These are phyloP conservation scores for Ornithoptera alexandrae DNA, from an alignment of 2,888 invertebrate species.

Conservation along the genomic window DNA sequence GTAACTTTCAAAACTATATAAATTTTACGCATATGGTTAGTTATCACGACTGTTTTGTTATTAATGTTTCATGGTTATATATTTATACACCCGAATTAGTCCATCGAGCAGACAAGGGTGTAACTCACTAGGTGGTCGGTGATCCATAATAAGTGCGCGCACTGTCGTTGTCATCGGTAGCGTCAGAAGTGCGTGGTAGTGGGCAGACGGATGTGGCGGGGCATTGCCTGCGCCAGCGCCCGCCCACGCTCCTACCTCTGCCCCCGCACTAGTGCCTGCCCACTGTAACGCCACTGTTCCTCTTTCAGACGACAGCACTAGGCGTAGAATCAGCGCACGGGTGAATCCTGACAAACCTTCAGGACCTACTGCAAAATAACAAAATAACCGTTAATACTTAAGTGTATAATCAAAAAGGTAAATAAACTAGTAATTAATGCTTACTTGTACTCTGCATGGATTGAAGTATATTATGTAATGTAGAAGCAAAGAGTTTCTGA, in stretches of 20 bases:
- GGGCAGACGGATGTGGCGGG: conserved; percentile 61
- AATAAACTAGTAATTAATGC: conserved; percentile 26
- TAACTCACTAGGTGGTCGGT: conserved; percentile 57
- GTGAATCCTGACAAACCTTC: conserved; percentile 92
- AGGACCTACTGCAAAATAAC: conserved; percentile 41
- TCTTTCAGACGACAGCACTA: conserved; percentile 92
- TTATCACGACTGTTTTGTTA: too few relatives aligned
- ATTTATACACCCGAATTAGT: background rate
- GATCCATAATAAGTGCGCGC: conserved; percentile 84
- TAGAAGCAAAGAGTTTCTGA: conserved; percentile 89
- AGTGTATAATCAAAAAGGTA: background rate
- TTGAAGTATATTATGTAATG: conserved; percentile 87
- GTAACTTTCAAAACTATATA: too few relatives aligned
- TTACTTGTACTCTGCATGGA: conserved; percentile 70
- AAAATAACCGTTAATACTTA: background rate
- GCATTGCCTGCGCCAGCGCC: conserved; percentile 84
- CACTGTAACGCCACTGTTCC: conserved; percentile 86
- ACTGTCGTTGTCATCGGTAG: conserved; percentile 88
- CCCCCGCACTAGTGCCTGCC: conserved; percentile 48
- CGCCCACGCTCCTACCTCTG: conserved; percentile 69
- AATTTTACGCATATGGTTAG: too few relatives aligned
- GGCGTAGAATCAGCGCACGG: conserved; percentile 90
- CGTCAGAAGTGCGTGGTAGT: conserved; percentile 85
- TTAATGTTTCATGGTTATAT: too few relatives aligned
- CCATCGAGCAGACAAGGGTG: background rate